phyloP scores from a whole-genome alignment of 2,888 invertebrate species.

The Archips crataeganus region DNA sequence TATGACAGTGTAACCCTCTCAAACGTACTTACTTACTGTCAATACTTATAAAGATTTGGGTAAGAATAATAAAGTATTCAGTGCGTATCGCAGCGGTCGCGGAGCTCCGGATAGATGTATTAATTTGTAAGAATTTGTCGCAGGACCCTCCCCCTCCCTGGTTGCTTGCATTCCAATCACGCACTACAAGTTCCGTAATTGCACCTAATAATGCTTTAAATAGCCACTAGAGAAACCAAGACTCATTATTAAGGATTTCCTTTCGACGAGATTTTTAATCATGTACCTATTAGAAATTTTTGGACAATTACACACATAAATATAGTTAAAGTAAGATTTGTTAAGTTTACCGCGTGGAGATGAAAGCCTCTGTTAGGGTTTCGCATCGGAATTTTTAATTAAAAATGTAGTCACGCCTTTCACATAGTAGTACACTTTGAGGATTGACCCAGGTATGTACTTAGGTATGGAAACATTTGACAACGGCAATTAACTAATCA shows the following conservation, averaged over 20 bases:
- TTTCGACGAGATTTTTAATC: conserved; percentile 15
- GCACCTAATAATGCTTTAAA: conserved; percentile 85
- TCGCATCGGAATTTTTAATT: no score
- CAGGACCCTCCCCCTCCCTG: conserved; percentile 70
- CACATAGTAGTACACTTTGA: no score
- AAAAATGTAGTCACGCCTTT: no score
- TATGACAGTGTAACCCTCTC: conserved; percentile 46
- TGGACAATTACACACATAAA: neutral
- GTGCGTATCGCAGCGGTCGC: conserved; percentile 77
- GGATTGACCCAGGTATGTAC: no score
- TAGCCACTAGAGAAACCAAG: conserved; percentile 58
- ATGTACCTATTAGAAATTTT: neutral
- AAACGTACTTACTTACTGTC: conserved; percentile 63
- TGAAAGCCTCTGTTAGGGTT: no score
- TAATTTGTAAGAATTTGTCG: conserved; percentile 86
- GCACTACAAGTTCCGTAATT: conserved; percentile 84
- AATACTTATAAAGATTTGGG: conserved; percentile 65
- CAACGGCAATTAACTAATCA: no score
- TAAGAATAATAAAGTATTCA: conserved; percentile 78
- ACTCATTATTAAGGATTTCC: conserved; percentile 32
- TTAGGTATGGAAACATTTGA: no score
- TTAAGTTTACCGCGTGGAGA: neutral
- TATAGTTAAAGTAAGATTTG: neutral
- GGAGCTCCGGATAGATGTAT: conserved; percentile 77
- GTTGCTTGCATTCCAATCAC: conserved; percentile 82